phyloP scores from a whole-genome alignment of 2,888 invertebrate genomes.

The Sialis lutaria region DNA sequence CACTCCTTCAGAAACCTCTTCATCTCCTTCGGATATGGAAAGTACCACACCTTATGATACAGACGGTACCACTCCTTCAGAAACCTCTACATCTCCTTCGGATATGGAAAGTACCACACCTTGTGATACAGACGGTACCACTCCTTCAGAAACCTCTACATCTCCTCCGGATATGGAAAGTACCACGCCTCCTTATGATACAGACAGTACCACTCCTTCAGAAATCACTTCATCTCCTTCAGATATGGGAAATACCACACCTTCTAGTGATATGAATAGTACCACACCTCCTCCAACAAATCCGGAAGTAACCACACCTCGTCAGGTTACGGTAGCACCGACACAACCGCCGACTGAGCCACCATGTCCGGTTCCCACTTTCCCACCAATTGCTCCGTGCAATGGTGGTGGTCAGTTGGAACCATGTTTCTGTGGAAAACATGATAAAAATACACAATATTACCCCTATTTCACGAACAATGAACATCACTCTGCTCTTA shows the following conservation, averaged over 20 bases:
- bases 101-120: not conserved
- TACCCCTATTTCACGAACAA: too few relatives aligned
- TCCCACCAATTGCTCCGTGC: too few relatives aligned
- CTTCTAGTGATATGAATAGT: too few relatives aligned
- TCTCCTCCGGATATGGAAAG: not conserved
- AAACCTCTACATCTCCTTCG: not conserved
- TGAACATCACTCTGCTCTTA: too few relatives aligned
- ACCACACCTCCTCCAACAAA: too few relatives aligned
- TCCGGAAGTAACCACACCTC: too few relatives aligned
- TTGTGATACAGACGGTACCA: not conserved
- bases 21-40: not conserved
- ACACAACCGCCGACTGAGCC: too few relatives aligned
- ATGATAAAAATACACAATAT: too few relatives aligned
- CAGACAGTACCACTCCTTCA: not conserved
- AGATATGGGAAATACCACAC: not conserved
- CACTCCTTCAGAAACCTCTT: not conserved
- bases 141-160: not conserved
- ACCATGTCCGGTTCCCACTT: too few relatives aligned
- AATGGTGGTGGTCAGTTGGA: too few relatives aligned
- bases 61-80: not conserved
- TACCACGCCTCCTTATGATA: not conserved
- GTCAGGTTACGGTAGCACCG: too few relatives aligned
- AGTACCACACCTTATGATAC: not conserved
- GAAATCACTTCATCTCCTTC: not conserved
- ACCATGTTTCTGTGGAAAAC: too few relatives aligned